Conservation (phyloP, 2,113 vertebrate genomes). For the Cebidichthys violaceus region DNA sequence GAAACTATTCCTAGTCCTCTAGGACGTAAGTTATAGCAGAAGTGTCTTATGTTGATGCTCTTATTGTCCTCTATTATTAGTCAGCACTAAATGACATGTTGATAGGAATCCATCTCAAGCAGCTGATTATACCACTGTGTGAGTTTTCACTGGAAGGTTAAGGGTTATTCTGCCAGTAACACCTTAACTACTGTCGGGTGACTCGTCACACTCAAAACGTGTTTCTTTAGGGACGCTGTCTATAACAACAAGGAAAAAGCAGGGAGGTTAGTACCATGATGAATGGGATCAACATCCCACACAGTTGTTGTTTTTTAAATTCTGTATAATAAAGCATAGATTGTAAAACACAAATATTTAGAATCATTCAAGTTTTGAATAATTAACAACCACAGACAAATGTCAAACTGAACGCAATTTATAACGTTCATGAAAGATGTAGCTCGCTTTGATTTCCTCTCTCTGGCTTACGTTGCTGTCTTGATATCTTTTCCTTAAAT, state of each 20-base stretch:
- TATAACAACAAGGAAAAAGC: neutral
- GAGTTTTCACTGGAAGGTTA: neutral
- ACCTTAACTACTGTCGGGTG: neutral
- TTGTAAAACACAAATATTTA: neutral
- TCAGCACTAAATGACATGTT: neutral
- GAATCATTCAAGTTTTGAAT: neutral
- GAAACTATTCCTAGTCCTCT: neutral
- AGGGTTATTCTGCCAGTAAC: neutral
- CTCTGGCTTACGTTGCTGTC: slow-evolving; percentile 50
- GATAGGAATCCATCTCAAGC: neutral
- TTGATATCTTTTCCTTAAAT: slow-evolving; percentile 76
- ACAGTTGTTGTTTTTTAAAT: neutral
- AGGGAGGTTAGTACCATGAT: neutral
- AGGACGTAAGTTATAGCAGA: neutral
- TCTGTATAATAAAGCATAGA: neutral
- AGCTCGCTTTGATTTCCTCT: slow-evolving; percentile 49
- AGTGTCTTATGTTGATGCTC: neutral
- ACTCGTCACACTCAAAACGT: neutral
- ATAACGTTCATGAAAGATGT: slow-evolving; percentile 47
- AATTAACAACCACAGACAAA: neutral
- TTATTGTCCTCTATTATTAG: neutral
- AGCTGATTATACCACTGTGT: neutral
- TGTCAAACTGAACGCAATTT: slow-evolving; percentile 1
- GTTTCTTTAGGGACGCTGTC: neutral
- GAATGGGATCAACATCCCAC: no score